A percentile compares a stretch with the other conserved stretches of the same genome.
phyloP scores from a whole-genome alignment of 2,888 invertebrate genomes.

The Cyaniris semiargus region DNA sequence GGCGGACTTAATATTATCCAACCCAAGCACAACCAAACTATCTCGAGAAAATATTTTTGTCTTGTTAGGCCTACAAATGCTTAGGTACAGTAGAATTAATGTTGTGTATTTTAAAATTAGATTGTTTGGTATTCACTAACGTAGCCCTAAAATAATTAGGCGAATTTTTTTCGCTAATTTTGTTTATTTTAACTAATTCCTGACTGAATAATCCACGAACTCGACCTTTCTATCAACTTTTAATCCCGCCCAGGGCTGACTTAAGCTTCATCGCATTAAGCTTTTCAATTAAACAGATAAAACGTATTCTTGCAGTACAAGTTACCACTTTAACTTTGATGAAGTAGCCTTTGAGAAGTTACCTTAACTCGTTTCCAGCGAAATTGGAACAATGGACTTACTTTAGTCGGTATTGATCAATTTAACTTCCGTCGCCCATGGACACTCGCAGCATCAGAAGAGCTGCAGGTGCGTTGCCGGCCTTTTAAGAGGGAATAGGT shows the following conservation, averaged over 20 bases:
- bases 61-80: no score
- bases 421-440: no score
- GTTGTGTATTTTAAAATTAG: no score
- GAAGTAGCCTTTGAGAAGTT: slow-evolving; percentile 22
- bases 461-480: no score
- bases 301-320: slow-evolving; percentile 20
- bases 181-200: background rate
- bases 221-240: slow-evolving; percentile 17
- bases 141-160: no score
- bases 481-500: no score
- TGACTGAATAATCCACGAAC: slow-evolving; percentile 14
- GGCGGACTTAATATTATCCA: no score
- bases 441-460: no score
- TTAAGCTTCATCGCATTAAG: slow-evolving; percentile 12
- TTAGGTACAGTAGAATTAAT: no score
- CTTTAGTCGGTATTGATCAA: background rate
- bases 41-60: no score
- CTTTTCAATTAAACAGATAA: slow-evolving; percentile 22
- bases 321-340: slow-evolving; percentile 11
- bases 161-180: background rate
- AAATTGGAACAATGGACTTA: slow-evolving; percentile 6
- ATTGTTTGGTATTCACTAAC: no score
- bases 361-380: slow-evolving; percentile 7
- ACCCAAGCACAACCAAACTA: no score
- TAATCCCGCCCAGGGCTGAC: slow-evolving; percentile 2